Evolutionary conservation across 2,113 vertebrate species (phyloP), one percentile per base, ranked within the genome.

Genomic region (Nycticryphes semicollaris): DNA sequence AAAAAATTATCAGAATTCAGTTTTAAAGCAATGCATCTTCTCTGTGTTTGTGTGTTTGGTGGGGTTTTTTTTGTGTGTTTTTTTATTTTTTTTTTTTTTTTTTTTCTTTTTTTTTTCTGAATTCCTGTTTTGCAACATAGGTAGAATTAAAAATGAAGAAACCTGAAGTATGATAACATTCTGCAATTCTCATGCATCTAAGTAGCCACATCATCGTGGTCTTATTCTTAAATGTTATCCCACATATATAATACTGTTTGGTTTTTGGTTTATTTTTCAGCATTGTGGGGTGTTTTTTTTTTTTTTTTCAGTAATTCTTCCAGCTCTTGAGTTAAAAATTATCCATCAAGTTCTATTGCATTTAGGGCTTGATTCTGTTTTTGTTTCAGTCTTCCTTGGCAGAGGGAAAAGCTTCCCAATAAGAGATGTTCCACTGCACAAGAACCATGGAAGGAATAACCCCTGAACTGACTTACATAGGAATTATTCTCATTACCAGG

Each of bases 41-140:
- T 51, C 30, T 22, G 56, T 57, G 33, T n/a, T n/a, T n/a, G 33
- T 35, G 14, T 59, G 22, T 47, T 47, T 20, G 43, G 10, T 41
- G 10, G 31, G 24, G 5, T 24, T 2, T n/a, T 30, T 54, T 1
- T 41, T 41, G 10, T 41, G 41, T 41, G 13, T 41, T 10, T 41
- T 41, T 14, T 64, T 10, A 41, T 2, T n/a, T 30, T 54, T 1
- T 14, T 2, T n/a, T 25, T 45, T 1, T 25, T 2, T 25, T 30
- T 54, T 1, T 4, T 28, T 1, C 31, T 21, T 54, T 1, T 66
- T 79, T 68, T 39, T 12, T 60, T 66, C 22, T 5, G 20, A 84
- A 67, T 59, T 60, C 24, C 4, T 17, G 5, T 72, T 89, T 80
- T 70, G 10, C 28, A 37, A 0, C 12, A 2, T 1, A 18, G 3